phyloP scores from a whole-genome alignment of 1,140 invertebrate genomes.

The Phenacoccus solenopsis region DNA sequence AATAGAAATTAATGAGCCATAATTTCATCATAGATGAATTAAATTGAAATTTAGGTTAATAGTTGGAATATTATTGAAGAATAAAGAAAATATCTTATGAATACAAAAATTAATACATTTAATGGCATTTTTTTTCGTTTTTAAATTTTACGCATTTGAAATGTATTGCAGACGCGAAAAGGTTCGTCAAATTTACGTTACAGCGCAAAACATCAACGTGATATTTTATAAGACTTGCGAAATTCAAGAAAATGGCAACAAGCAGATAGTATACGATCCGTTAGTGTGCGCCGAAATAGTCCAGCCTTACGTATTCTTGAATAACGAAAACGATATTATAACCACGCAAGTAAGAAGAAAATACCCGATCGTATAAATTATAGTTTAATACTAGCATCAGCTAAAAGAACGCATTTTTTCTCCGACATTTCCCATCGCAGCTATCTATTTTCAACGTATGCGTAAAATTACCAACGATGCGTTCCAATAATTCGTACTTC shows the following conservation, averaged over 20 bases:
- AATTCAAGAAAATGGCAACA: background rate
- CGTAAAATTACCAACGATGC: background rate
- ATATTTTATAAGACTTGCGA: background rate
- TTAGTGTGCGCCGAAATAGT: background rate
- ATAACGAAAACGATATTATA: background rate
- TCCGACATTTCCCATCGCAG: background rate
- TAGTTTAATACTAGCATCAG: too few species aligned
- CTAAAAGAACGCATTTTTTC: too few species aligned
- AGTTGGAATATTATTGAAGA: too few species aligned
- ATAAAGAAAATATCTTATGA: background rate
- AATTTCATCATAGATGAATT: too few species aligned
- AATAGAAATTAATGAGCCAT: too few species aligned
- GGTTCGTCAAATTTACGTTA: background rate
- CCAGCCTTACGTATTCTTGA: background rate
- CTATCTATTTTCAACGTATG: background rate
- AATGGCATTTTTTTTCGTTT: background rate
- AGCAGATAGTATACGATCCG: background rate
- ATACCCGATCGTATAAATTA: too few species aligned
- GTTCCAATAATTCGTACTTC: background rate
- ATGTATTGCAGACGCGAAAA: background rate
- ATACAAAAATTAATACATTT: background rate
- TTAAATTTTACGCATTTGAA: background rate
- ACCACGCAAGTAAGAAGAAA: background rate
- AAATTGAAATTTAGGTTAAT: too few species aligned
- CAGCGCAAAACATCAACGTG: background rate